phyloP scores from a whole-genome alignment of 2,888 invertebrate genomes.

The Ichneumon xanthorius region DNA sequence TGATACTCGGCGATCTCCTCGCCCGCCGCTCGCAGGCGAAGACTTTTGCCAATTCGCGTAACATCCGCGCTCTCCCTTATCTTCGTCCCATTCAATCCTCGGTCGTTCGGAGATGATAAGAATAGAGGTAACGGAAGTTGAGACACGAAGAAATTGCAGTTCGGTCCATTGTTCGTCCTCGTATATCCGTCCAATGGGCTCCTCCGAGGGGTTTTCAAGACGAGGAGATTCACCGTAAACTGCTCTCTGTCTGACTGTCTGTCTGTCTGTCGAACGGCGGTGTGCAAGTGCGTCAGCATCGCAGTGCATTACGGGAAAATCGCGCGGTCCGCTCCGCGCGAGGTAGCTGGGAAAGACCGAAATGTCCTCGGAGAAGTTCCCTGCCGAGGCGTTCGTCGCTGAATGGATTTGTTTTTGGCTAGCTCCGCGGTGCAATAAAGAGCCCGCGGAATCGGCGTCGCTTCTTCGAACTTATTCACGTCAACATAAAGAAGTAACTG shows the following conservation, averaged over 20 bases:
- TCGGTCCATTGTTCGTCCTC: slow-evolving; percentile 61
- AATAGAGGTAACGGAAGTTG: slow-evolving; percentile 60
- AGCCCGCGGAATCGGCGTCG: slow-evolving; percentile 48
- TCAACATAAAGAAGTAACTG: slow-evolving; percentile 72
- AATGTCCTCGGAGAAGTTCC: slow-evolving; percentile 60
- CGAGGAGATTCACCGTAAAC: neutral
- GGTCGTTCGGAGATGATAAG: slow-evolving; percentile 59
- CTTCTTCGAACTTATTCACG: slow-evolving; percentile 72
- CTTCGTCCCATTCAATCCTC: slow-evolving; percentile 33
- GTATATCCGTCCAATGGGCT: slow-evolving; percentile 54
- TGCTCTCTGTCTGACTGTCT: neutral
- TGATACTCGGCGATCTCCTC: slow-evolving; percentile 22
- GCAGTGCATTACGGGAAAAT: slow-evolving; percentile 49
- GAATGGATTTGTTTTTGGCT: slow-evolving; percentile 76
- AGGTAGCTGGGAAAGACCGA: slow-evolving; percentile 37
- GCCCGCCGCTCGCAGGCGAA: neutral
- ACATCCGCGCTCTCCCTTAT: slow-evolving; percentile 32
- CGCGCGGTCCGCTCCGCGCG: neutral
- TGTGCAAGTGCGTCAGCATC: slow-evolving; percentile 39
- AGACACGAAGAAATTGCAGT: slow-evolving; percentile 64
- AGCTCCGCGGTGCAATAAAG: slow-evolving; percentile 70
- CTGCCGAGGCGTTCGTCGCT: slow-evolving; percentile 62
- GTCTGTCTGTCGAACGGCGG: neutral
- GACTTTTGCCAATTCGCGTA: slow-evolving; percentile 60
- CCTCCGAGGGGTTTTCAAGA: neutral